A percentile compares a stretch with the other conserved stretches of the same genome.
Evolutionary conservation across 2,888 invertebrate genomes (phyloP).

Genomic region (Rutpela maculata): DNA sequence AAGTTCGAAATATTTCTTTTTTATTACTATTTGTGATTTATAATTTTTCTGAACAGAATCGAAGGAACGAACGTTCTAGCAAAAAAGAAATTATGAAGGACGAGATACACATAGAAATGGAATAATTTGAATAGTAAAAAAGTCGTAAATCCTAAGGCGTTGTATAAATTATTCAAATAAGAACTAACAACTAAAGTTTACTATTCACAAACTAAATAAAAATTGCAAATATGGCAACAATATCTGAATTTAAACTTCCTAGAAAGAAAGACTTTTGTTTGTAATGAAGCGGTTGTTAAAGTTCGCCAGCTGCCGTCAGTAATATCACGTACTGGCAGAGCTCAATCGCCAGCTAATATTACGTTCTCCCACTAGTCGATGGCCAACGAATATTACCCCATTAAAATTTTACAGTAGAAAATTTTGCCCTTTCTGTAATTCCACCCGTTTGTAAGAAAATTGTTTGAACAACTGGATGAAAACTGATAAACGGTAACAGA

Average conservation of each 20-base stretch:
- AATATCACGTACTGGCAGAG: conserved; percentile 57
- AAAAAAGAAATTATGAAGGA: neutral
- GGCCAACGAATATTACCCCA: conserved; percentile 53
- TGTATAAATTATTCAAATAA: neutral
- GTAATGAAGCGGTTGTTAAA: conserved; percentile 58
- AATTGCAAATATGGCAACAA: conserved; percentile 22
- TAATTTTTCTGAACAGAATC: neutral
- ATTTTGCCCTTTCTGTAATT: conserved; percentile 55
- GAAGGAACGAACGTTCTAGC: neutral
- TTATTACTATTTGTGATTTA: neutral
- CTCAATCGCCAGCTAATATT: conserved; percentile 57
- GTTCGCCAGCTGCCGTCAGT: conserved; percentile 54
- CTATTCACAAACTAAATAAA: conserved; percentile 9
- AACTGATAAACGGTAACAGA: conserved; percentile 42
- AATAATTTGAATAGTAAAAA: neutral
- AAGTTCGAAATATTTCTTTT: neutral
- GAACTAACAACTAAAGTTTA: conserved; percentile 16
- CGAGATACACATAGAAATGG: neutral
- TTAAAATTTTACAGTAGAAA: conserved; percentile 49
- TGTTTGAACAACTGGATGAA: conserved; percentile 39
- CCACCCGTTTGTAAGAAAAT: conserved; percentile 53
- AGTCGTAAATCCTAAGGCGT: neutral
- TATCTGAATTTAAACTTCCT: conserved; percentile 12
- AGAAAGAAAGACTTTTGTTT: conserved; percentile 51
- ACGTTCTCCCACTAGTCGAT: conserved; percentile 47